A percentile compares a stretch with the other conserved stretches of the same genome.
phyloP scores from a whole-genome alignment of 92 coral and sea anemone species.

The Palythoa grandis region DNA sequence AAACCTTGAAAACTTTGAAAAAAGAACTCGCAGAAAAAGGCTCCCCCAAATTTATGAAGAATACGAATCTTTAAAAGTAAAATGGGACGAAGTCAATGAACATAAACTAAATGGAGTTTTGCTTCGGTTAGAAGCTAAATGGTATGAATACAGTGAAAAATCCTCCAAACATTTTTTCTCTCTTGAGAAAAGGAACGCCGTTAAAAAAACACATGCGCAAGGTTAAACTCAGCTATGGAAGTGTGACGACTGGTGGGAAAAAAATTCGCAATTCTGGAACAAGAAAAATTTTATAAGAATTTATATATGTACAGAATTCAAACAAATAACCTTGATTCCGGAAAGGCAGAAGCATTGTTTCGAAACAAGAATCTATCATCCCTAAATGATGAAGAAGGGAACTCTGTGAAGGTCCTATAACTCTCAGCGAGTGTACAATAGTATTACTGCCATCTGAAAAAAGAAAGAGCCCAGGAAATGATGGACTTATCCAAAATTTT shows the following conservation, averaged over 20 bases:
- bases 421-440: neutral
- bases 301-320: neutral
- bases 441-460: neutral
- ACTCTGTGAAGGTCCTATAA: constrained; percentile 7
- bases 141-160: constrained; percentile 46
- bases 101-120: constrained; percentile 44
- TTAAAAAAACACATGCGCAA: neutral
- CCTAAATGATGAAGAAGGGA: neutral
- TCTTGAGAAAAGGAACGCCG: constrained; percentile 46
- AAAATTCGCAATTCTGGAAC: neutral
- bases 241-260: neutral
- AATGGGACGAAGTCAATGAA: constrained; percentile 38
- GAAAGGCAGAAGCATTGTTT: neutral
- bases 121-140: constrained; percentile 45
- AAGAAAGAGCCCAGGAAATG: neutral
- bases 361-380: neutral
- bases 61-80: neutral
- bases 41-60: constrained; percentile 11
- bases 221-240: neutral
- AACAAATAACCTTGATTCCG: neutral
- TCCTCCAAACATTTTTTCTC: constrained; percentile 46
- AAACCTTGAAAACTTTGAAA: neutral
- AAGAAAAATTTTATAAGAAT: neutral
- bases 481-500: neutral
- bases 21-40: constrained; percentile 2